Percentiles rank a stretch among this genome's conserved stretches.
These are phyloP conservation scores for Aporophyla lueneburgensis DNA, from an alignment of 2,888 invertebrate species.

Conservation along the genomic window DNA sequence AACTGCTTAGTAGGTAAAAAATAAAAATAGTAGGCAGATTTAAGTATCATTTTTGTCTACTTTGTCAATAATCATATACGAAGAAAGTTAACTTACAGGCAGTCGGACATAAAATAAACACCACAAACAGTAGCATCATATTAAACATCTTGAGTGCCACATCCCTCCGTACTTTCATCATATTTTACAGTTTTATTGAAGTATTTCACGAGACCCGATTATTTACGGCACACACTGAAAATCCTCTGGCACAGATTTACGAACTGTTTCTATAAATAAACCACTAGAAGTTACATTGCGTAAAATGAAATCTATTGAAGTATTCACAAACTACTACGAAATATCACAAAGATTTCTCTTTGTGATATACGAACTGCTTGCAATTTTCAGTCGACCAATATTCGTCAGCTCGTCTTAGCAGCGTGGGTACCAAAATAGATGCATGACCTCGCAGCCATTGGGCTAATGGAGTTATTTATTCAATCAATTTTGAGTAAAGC, in stretches of 20 bases:
- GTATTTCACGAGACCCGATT: constrained; percentile 11
- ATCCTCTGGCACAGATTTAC: constrained; percentile 24
- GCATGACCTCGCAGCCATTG: constrained; percentile 59
- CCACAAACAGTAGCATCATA: constrained; percentile 19
- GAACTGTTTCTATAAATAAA: constrained; percentile 32
- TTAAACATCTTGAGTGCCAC: constrained; percentile 2
- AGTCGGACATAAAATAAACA: constrained; percentile 28
- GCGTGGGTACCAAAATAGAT: constrained; percentile 56
- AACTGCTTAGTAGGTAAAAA: not conserved
- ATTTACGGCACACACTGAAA: constrained; percentile 23
- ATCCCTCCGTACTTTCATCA: constrained; percentile 21
- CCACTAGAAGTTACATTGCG: constrained; percentile 1
- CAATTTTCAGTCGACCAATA: constrained; percentile 29
- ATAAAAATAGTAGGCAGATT: not conserved
- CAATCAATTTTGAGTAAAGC: constrained; percentile 15
- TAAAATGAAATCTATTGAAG: not conserved
- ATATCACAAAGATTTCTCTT: constrained; percentile 19
- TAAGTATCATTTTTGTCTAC: not conserved
- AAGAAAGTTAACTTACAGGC: constrained; percentile 39
- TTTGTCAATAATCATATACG: not conserved
- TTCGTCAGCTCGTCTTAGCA: constrained; percentile 23
- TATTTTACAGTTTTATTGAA: constrained; percentile 24
- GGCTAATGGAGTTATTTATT: constrained; percentile 44
- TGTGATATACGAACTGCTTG: constrained; percentile 31
- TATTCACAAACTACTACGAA: constrained; percentile 11